Base-by-base conservation (phyloP, 2,888 invertebrate genomes). In the Ethmia dodecea region DNA sequence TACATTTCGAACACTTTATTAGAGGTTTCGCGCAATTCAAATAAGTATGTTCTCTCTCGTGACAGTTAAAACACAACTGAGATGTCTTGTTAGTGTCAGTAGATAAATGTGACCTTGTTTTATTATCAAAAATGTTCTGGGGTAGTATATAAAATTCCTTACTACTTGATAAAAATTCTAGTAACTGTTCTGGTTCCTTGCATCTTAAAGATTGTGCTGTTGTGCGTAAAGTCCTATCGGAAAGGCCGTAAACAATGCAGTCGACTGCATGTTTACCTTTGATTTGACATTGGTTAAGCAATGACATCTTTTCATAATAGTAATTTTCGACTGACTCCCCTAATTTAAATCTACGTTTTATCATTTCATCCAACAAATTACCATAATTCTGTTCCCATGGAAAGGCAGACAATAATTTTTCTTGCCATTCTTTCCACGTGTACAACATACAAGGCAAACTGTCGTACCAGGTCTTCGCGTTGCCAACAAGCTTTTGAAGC, bases 251-350 rank as follows among this genome's bases (percentile, higher is more conserved):
- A 11, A 52, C 31, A 5, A 52, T 27, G 30, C 53, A 54, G 18
- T 51, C 49, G 4, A 54, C 52, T 1, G 49, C 53, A 11, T 45
- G 37, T n/a, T 33, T 43, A 1, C 43, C 49, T 13, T 8, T 30
- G 13, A 49, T 45, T 14, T 40, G 38, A 27, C 45, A 45, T 15
- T 41, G 31, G 33, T 37, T 45, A 15, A 45, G 6, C 5, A 47
- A 18, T 11, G 29, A 20, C 8, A 41, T 15, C 25, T 45, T 48
- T 9, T 45, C 45, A 20, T 43, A 45, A 20, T 41, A 49, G 28
- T 45, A 49, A n/a, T 42, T 35, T 0, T 40, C 33, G 3, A 44
- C 13, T 12, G 16, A 36, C 25, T 49, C 44, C 25, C 42, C 26
- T n/a, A 1, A 5, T 11, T 37, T 31, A 3, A 35, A 26, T 3